Conservation (phyloP, 2,797 vertebrate species). For the Luscinia luscinia region DNA sequence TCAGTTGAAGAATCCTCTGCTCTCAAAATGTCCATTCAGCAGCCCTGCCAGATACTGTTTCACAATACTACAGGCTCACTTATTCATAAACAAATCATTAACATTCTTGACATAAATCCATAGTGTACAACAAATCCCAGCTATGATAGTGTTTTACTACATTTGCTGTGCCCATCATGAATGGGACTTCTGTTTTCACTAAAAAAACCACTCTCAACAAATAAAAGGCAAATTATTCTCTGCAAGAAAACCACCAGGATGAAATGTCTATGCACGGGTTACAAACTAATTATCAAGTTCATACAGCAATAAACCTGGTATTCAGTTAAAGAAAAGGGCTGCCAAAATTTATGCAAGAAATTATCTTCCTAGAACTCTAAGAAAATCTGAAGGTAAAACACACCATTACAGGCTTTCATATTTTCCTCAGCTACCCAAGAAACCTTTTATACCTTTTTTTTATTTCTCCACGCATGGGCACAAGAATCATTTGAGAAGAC, state of each 20-base stretch:
- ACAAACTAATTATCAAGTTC: conserved; percentile 70
- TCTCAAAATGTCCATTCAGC: conserved; percentile 79
- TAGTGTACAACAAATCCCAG: conserved; percentile 75
- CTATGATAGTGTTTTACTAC: conserved; percentile 79
- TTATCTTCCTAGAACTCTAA: conserved; percentile 23
- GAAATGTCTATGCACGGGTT: conserved; percentile 67
- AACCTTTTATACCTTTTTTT: not conserved
- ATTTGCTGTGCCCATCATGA: conserved; percentile 75
- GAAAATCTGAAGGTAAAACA: not conserved
- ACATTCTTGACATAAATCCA: conserved; percentile 84
- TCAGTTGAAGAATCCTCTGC: conserved; percentile 71
- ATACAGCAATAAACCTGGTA: conserved; percentile 56
- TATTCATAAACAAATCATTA: conserved; percentile 86
- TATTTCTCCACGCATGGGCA: not conserved
- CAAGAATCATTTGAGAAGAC: not conserved
- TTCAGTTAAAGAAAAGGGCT: conserved; percentile 21
- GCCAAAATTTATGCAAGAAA: conserved; percentile 14
- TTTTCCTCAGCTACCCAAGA: not conserved
- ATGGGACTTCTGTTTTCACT: conserved; percentile 74
- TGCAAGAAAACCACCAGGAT: conserved; percentile 65
- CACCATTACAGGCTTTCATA: not conserved
- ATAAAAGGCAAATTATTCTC: conserved; percentile 78
- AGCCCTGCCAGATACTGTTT: conserved; percentile 72
- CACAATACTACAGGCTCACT: conserved; percentile 76
- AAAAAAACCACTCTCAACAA: conserved; percentile 61